Conservation (phyloP, 2,113 vertebrate genomes). For the Neotoma lepida region DNA sequence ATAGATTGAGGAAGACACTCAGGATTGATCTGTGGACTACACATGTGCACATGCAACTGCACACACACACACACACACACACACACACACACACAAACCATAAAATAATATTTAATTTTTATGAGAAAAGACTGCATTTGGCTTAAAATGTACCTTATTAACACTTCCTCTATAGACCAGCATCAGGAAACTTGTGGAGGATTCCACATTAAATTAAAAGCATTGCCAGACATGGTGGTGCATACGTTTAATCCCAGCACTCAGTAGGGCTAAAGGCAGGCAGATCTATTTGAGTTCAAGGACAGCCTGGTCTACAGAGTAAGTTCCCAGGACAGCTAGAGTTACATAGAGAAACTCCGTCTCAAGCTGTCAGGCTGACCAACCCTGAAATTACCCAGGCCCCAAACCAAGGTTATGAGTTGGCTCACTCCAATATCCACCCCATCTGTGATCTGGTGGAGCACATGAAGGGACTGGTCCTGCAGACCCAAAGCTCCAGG, state of each 20-base stretch:
- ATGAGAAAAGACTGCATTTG: neutral
- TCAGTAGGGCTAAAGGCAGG: neutral
- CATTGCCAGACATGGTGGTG: neutral
- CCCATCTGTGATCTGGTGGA: too few relatives aligned
- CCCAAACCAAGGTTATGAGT: too few relatives aligned
- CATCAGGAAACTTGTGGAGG: conserved; percentile 1
- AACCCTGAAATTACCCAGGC: too few relatives aligned
- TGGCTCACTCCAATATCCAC: too few relatives aligned
- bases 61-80: neutral
- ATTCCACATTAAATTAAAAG: neutral
- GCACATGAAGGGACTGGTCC: too few relatives aligned
- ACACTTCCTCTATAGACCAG: neutral
- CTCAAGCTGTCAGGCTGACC: too few relatives aligned
- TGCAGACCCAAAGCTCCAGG: too few relatives aligned
- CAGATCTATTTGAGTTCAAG: neutral
- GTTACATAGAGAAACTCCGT: too few relatives aligned
- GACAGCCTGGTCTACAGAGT: neutral
- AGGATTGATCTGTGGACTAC: neutral
- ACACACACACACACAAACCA: too few relatives aligned
- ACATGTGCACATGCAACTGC: neutral
- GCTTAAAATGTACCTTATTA: neutral
- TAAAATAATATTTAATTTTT: neutral
- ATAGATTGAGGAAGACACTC: neutral
- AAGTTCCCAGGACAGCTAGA: too few relatives aligned
- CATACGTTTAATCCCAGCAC: neutral